Evolutionary conservation across 1,140 invertebrate genomes (phyloP).

Genomic region (Papilio helenus): DNA sequence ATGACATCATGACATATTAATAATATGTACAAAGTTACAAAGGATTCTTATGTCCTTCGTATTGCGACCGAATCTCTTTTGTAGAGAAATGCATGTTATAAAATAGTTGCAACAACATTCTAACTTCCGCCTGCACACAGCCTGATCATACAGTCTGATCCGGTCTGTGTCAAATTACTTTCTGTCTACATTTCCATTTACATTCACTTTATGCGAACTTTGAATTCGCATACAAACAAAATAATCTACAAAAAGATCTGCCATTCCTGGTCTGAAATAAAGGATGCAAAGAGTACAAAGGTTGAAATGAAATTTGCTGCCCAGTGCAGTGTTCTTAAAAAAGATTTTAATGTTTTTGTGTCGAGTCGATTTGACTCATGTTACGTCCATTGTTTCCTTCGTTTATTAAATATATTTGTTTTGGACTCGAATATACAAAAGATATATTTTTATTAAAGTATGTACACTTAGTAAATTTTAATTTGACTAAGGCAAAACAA

Average conservation of each 20-base stretch:
- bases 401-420: not conserved
- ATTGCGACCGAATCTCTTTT: not conserved
- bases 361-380: conserved; percentile 2
- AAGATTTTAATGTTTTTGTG: not conserved
- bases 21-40: not conserved
- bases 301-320: not conserved
- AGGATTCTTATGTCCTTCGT: not conserved
- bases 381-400: not conserved
- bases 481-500: conserved; percentile 8
- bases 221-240: conserved; percentile 1
- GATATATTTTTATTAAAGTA: not conserved
- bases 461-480: not conserved
- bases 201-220: conserved; percentile 31
- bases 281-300: not conserved
- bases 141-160: not conserved
- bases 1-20: too few species aligned
- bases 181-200: conserved; percentile 24
- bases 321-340: conserved; percentile 21
- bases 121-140: not conserved
- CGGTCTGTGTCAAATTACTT: conserved; percentile 21
- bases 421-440: not conserved
- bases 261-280: conserved; percentile 22
- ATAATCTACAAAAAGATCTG: conserved; percentile 21
- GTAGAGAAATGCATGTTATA: not conserved
- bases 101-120: not conserved